Conservation (phyloP, 1,140 invertebrate genomes). For the Chionoecetes opilio region DNA sequence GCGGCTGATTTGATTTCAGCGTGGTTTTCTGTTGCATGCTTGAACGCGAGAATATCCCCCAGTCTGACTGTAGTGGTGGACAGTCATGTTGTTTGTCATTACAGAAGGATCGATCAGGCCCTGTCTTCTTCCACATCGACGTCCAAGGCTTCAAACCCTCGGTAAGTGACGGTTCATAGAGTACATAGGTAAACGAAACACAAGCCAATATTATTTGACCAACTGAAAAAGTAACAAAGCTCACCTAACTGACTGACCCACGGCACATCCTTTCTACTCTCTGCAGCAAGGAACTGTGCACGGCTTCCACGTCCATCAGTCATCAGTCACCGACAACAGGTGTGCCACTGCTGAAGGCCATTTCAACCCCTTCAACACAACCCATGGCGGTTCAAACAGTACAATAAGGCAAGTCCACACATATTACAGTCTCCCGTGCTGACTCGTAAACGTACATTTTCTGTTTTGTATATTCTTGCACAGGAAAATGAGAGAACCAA, state of each 20-base stretch:
- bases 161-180: background rate
- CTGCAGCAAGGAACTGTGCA: constrained; percentile 86
- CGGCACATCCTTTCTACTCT: background rate
- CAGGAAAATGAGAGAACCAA: background rate
- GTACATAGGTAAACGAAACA: no score
- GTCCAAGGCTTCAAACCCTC: constrained; percentile 61
- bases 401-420: constrained; percentile 82
- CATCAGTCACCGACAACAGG: constrained; percentile 91
- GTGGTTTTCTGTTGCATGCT: no score
- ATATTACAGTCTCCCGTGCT: background rate
- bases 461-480: background rate
- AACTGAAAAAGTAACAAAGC: no score
- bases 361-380: constrained; percentile 90
- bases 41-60: no score
- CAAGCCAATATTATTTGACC: no score
- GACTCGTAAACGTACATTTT: background rate
- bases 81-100: background rate
- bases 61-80: no score
- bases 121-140: constrained; percentile 65
- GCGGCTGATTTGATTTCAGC: no score
- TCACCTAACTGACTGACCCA: no score
- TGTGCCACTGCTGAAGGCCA: constrained; percentile 88
- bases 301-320: constrained; percentile 96
- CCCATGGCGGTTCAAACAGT: constrained; percentile 90
- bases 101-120: constrained; percentile 56